phyloP scores from a whole-genome alignment of 1,140 invertebrate genomes.

The Hylaeus anthracinus region DNA sequence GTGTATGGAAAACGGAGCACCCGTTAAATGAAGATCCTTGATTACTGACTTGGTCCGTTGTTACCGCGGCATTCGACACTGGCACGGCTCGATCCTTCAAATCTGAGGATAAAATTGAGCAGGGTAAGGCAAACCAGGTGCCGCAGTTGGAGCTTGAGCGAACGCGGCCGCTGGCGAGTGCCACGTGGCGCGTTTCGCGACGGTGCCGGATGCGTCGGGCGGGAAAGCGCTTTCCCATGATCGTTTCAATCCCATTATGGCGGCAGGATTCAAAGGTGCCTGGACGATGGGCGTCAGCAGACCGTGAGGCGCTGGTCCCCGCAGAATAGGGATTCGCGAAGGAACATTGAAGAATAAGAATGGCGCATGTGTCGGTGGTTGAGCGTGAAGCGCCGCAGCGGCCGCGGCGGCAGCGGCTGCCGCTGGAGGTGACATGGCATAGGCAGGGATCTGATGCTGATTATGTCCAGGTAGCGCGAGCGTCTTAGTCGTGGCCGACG shows the following conservation, averaged over 20 bases:
- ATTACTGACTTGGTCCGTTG: background rate
- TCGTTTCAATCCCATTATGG: slow-evolving; percentile 81
- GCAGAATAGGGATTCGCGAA: slow-evolving; percentile 78
- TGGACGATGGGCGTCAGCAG: slow-evolving; percentile 77
- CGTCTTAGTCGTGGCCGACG: slow-evolving; percentile 69
- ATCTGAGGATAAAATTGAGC: slow-evolving; percentile 80
- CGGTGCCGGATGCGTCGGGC: slow-evolving; percentile 65
- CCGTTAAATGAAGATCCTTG: background rate
- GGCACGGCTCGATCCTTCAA: slow-evolving; percentile 57
- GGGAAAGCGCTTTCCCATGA: slow-evolving; percentile 80
- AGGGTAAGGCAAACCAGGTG: slow-evolving; percentile 75
- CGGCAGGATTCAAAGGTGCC: slow-evolving; percentile 73
- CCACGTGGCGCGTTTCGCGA: slow-evolving; percentile 75
- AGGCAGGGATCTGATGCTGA: slow-evolving; percentile 72
- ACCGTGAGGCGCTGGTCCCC: slow-evolving; percentile 75
- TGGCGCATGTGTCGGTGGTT: slow-evolving; percentile 61
- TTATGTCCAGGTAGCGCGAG: slow-evolving; percentile 54
- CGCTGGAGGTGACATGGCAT: slow-evolving; percentile 80
- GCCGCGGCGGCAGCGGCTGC: slow-evolving; percentile 75
- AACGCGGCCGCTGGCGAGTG: slow-evolving; percentile 73
- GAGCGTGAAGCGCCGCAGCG: slow-evolving; percentile 74
- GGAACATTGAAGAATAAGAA: slow-evolving; percentile 77
- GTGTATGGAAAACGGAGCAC: background rate
- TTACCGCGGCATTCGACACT: background rate
- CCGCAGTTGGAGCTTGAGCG: slow-evolving; percentile 63